Conservation (phyloP, 2,888 invertebrate genomes). For the Mayetiola destructor region DNA sequence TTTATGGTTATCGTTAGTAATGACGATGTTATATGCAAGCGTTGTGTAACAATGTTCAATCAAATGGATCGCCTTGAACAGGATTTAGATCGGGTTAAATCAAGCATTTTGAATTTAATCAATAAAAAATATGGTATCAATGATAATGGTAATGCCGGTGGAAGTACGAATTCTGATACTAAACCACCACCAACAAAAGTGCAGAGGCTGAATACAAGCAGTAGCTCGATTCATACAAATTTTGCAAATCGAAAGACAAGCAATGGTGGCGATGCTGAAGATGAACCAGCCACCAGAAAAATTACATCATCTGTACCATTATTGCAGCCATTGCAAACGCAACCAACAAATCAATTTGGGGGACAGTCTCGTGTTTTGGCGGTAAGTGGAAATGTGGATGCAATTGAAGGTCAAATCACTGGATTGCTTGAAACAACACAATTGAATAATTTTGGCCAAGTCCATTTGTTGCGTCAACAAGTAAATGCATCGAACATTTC, state of each 20-base stretch:
- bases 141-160: slow-evolving; percentile 24
- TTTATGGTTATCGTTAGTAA: slow-evolving; percentile 37
- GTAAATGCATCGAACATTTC: slow-evolving; percentile 17
- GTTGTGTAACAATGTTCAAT: slow-evolving; percentile 36
- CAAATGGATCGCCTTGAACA: slow-evolving; percentile 37
- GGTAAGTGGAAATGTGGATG: slow-evolving; percentile 16
- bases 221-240: slow-evolving; percentile 15
- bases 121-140: slow-evolving; percentile 34
- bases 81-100: slow-evolving; percentile 34
- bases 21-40: slow-evolving; percentile 36
- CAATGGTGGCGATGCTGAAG: slow-evolving; percentile 16
- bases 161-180: neutral
- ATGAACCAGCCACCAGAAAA: slow-evolving; percentile 23
- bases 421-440: slow-evolving; percentile 21
- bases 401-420: slow-evolving; percentile 24
- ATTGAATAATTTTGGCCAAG: slow-evolving; percentile 19
- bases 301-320: slow-evolving; percentile 19
- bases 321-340: slow-evolving; percentile 9
- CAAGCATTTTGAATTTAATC: slow-evolving; percentile 31
- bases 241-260: slow-evolving; percentile 19
- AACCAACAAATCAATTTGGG: slow-evolving; percentile 1
- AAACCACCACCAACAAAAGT: slow-evolving; percentile 31
- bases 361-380: neutral
- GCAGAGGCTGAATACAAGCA: slow-evolving; percentile 30
- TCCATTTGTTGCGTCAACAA: slow-evolving; percentile 22